phyloP scores from a whole-genome alignment of 1,140 invertebrate genomes.

The Bombus impatiens region DNA sequence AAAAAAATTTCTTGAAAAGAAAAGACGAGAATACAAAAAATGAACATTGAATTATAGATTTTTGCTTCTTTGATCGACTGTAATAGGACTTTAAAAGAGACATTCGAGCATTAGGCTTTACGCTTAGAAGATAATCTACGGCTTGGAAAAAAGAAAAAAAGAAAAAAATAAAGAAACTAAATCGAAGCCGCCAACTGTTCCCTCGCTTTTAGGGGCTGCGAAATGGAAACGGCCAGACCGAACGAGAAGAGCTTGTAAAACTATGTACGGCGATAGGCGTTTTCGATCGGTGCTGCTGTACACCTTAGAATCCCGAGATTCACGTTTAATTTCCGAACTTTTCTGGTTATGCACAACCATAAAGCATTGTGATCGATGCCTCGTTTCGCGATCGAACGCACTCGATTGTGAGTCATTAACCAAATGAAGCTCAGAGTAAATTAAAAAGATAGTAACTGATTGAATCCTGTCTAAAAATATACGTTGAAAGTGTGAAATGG shows the following conservation, averaged over 20 bases:
- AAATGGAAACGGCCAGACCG: not conserved
- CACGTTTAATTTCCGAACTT: constrained; percentile 50
- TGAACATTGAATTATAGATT: not conserved
- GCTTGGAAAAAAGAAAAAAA: not conserved
- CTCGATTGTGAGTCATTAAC: not conserved
- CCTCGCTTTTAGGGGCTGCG: constrained; percentile 16
- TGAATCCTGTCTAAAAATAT: not conserved
- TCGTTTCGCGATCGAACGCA: not conserved
- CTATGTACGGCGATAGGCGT: constrained; percentile 3
- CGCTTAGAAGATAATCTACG: constrained; percentile 26
- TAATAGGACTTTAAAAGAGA: constrained; percentile 14
- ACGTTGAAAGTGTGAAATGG: not conserved
- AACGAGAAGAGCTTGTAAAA: constrained; percentile 11
- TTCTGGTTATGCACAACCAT: constrained; percentile 22
- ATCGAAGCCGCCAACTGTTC: constrained; percentile 16
- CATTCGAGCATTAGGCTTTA: constrained; percentile 29
- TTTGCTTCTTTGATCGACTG: not conserved
- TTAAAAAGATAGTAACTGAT: too few species aligned
- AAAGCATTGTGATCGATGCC: not conserved
- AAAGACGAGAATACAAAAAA: not conserved
- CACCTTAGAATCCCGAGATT: constrained; percentile 22
- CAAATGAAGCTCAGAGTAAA: not conserved
- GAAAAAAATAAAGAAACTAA: not conserved
- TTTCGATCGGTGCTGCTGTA: constrained; percentile 23
- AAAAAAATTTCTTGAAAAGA: not conserved